These are phyloP conservation scores for Idaea straminata DNA, from an alignment of 2,888 invertebrate species.

Conservation along the genomic window DNA sequence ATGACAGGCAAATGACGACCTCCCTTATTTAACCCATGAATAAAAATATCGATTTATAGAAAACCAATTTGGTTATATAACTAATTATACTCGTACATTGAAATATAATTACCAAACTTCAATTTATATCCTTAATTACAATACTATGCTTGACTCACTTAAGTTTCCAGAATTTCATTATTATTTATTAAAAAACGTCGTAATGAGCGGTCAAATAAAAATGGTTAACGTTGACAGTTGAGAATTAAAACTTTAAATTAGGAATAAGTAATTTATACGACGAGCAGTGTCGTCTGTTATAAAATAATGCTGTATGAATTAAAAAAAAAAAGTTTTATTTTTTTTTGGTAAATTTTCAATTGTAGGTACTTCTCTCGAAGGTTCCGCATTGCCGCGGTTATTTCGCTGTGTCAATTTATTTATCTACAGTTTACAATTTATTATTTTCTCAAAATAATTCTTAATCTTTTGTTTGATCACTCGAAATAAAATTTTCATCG, in stretches of 20 bases:
- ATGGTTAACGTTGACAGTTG: conserved; percentile 23
- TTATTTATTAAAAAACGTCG: conserved; percentile 19
- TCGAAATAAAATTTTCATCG: neutral
- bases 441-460: too few species aligned
- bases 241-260: conserved; percentile 24
- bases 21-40: neutral
- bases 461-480: neutral
- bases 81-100: neutral
- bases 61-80: neutral
- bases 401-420: too few species aligned
- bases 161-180: neutral
- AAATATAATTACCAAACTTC: conserved; percentile 10
- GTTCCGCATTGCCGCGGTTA: too few species aligned
- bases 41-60: neutral
- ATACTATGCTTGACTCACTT: conserved; percentile 9
- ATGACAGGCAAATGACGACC: neutral
- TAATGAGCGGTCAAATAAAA: conserved; percentile 29
- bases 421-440: too few species aligned
- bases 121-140: conserved; percentile 12
- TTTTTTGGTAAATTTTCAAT: too few species aligned
- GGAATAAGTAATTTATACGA: conserved; percentile 20
- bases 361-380: too few species aligned
- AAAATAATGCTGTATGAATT: too few species aligned
- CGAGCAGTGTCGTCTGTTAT: conserved; percentile 1
- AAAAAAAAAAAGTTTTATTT: too few species aligned